Percentiles rank a stretch among this genome's conserved stretches.
These are phyloP conservation scores for Amiota minor DNA, from an alignment of 2,888 invertebrate species.

Conservation along the genomic window DNA sequence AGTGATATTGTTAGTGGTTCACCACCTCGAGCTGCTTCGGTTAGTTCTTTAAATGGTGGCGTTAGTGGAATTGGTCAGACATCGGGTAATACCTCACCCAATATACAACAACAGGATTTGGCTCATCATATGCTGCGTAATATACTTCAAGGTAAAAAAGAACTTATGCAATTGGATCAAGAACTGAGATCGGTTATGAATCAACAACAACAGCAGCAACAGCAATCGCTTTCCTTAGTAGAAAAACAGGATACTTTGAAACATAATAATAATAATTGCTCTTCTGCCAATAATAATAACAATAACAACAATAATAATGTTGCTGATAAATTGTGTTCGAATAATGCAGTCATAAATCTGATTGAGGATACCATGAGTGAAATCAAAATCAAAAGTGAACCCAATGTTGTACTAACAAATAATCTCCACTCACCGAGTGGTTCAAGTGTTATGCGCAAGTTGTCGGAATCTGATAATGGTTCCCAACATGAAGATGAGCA, in stretches of 20 bases:
- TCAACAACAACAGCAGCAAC: constrained; percentile 62
- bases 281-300: constrained; percentile 64
- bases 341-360: constrained; percentile 73
- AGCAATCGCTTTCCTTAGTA: constrained; percentile 49
- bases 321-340: constrained; percentile 50
- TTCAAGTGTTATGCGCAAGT: constrained; percentile 58
- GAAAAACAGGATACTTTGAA: constrained; percentile 71
- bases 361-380: constrained; percentile 63
- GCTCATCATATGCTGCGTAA: constrained; percentile 92
- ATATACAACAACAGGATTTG: constrained; percentile 72
- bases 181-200: constrained; percentile 78
- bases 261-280: constrained; percentile 59
- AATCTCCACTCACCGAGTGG: constrained; percentile 73
- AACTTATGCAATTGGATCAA: constrained; percentile 84
- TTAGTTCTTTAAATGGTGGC: constrained; percentile 52
- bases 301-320: constrained; percentile 60
- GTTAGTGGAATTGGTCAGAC: constrained; percentile 42
- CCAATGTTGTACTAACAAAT: constrained; percentile 65
- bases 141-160: constrained; percentile 91
- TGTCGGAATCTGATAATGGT: constrained; percentile 59
- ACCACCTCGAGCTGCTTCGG: constrained; percentile 57
- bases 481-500: constrained; percentile 43
- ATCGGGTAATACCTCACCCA: constrained; percentile 51
- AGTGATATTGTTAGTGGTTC: constrained; percentile 57
- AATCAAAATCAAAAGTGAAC: constrained; percentile 70